Percentiles rank a stretch among this genome's conserved stretches.
Conservation (phyloP, 1,140 invertebrate species). For the Brachionus plicatilis region DNA sequence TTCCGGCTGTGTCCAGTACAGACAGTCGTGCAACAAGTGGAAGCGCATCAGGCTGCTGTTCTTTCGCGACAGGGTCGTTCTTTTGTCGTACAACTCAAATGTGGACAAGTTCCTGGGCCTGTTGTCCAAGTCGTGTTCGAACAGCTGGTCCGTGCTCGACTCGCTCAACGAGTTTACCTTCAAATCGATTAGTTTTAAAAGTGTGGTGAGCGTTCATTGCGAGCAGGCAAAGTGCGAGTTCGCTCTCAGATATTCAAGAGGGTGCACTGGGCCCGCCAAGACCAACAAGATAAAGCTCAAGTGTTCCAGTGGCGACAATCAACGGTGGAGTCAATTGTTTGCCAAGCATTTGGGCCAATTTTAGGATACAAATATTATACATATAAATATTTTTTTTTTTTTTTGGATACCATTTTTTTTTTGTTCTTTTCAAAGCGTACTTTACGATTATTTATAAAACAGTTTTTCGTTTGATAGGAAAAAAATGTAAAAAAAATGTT, state of each 20-base stretch:
- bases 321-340: slow-evolving; percentile 7
- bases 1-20: neutral
- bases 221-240: neutral
- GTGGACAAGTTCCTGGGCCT: slow-evolving; percentile 9
- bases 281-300: neutral
- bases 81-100: slow-evolving; percentile 10
- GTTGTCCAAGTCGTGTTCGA: slow-evolving; percentile 2
- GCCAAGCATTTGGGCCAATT: neutral
- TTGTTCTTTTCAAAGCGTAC: neutral
- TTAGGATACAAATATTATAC: neutral
- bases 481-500: slow-evolving; percentile 10
- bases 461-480: neutral
- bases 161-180: slow-evolving; percentile 21
- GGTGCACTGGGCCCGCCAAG: neutral
- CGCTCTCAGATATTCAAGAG: neutral
- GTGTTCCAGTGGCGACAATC: slow-evolving; percentile 4
- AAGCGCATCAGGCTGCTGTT: neutral
- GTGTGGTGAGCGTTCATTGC: neutral
- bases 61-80: neutral
- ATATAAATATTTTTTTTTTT: neutral
- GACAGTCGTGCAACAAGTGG: slow-evolving; percentile 37
- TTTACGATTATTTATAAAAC: slow-evolving; percentile 20
- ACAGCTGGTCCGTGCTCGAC: neutral
- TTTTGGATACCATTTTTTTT: slow-evolving; percentile 19
- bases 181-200: neutral